These are phyloP conservation scores for Meriones psammophilus DNA, from an alignment of 2,797 vertebrate species.

Conservation along the genomic window DNA sequence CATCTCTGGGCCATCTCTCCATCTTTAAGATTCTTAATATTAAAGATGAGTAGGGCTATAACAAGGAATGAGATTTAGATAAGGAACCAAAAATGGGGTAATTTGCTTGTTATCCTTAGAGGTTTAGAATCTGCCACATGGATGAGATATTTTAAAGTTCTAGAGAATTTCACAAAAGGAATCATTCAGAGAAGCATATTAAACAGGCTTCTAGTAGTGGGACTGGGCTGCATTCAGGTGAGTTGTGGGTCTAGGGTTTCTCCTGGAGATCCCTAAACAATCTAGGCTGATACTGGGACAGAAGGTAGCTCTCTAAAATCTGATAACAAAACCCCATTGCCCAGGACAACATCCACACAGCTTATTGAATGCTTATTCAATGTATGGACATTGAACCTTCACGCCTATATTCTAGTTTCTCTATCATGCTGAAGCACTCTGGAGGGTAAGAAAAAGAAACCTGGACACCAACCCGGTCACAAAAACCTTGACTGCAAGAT, in stretches of 20 bases:
- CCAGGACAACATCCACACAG: neutral
- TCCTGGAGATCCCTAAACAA: neutral
- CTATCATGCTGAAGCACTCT: neutral
- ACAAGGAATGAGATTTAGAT: neutral
- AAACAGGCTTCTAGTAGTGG: neutral
- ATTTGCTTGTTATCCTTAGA: neutral
- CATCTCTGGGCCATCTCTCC: neutral
- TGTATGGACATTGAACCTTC: no score
- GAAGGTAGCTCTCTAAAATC: neutral
- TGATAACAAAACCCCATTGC: neutral
- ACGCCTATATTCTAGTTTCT: neutral
- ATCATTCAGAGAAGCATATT: conserved; percentile 20
- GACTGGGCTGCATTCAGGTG: neutral
- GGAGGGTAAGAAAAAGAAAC: neutral
- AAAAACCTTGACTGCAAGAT: neutral
- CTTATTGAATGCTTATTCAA: neutral
- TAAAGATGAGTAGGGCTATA: neutral
- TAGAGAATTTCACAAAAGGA: conserved; percentile 13
- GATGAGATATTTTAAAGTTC: conserved; percentile 13
- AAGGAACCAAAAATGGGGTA: neutral
- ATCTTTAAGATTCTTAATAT: neutral
- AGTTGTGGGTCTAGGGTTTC: neutral
- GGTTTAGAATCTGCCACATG: neutral
- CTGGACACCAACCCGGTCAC: neutral
- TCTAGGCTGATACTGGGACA: neutral